Conservation (phyloP, 1,140 invertebrate species). For the Heliconius himera region DNA sequence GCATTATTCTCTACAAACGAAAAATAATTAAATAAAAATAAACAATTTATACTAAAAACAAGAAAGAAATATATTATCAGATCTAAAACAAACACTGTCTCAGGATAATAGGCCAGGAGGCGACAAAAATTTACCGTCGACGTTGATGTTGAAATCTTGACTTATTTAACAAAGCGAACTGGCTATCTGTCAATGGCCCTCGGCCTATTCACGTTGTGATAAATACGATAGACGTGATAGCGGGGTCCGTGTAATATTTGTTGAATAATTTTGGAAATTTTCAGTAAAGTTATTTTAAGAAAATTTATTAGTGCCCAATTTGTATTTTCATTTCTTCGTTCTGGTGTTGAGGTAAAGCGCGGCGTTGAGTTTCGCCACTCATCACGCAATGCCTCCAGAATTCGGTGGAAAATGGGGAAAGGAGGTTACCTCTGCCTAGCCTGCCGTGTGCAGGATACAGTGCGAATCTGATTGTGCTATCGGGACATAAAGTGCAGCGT, state of each 20-base stretch:
- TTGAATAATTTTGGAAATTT: conserved; percentile 12
- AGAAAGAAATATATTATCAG: conserved; percentile 4
- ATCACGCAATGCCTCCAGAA: too few relatives aligned
- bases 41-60: conserved; percentile 14
- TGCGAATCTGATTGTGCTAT: too few relatives aligned
- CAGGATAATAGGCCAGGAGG: conserved; percentile 31
- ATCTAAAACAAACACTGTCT: conserved; percentile 23
- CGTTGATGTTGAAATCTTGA: conserved; percentile 42
- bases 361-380: too few relatives aligned
- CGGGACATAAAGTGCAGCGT: too few relatives aligned
- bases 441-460: too few relatives aligned
- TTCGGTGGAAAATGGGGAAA: too few relatives aligned
- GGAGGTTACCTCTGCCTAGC: too few relatives aligned
- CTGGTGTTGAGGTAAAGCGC: too few relatives aligned
- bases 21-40: background rate
- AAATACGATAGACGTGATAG: conserved; percentile 57
- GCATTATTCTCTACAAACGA: background rate
- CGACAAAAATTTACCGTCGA: conserved; percentile 35
- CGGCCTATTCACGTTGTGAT: conserved; percentile 51
- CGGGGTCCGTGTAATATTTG: conserved; percentile 33
- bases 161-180: conserved; percentile 47
- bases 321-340: too few relatives aligned
- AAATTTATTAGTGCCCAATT: too few relatives aligned
- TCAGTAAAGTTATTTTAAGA: too few relatives aligned
- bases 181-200: conserved; percentile 56